These are phyloP conservation scores for Drosophila watanabei DNA, from an alignment of 1,140 invertebrate species.

Conservation along the genomic window DNA sequence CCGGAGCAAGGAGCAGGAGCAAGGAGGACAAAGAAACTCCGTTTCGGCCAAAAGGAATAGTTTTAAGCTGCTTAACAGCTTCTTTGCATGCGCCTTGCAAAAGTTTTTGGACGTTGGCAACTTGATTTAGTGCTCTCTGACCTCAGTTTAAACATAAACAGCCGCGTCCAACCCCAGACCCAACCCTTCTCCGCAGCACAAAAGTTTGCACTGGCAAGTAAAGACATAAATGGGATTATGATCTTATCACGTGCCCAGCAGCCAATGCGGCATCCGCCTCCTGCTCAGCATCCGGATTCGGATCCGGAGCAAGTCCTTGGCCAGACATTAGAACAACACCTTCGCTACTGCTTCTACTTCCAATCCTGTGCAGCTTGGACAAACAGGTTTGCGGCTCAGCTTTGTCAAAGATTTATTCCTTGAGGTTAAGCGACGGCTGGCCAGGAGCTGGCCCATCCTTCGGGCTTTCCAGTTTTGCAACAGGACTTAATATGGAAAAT, in stretches of 20 bases:
- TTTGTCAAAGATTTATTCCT: constrained; percentile 85
- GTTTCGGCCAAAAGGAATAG: constrained; percentile 56
- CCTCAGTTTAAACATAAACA: constrained; percentile 85
- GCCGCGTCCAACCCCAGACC: constrained; percentile 50
- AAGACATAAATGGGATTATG: constrained; percentile 86
- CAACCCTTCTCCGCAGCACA: constrained; percentile 20
- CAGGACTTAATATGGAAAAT: constrained; percentile 74
- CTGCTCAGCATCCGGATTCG: background rate
- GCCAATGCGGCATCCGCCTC: constrained; percentile 9
- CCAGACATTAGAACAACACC: constrained; percentile 80
- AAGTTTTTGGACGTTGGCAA: constrained; percentile 69
- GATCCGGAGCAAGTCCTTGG: constrained; percentile 4
- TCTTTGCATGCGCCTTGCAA: constrained; percentile 53
- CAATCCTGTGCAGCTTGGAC: constrained; percentile 57
- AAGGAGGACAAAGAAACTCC: constrained; percentile 6
- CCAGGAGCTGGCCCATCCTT: background rate
- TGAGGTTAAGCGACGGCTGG: constrained; percentile 78
- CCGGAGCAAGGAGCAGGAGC: background rate
- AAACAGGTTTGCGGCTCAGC: constrained; percentile 81
- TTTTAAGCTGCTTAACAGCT: constrained; percentile 85
- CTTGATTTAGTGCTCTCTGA: constrained; percentile 86
- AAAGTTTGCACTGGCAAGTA: constrained; percentile 77
- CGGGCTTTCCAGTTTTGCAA: constrained; percentile 7
- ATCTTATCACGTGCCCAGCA: constrained; percentile 83
- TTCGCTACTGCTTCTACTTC: constrained; percentile 34